Evolutionary conservation across 2,888 invertebrate genomes (phyloP).

Genomic region (Drosophila diplacantha): DNA sequence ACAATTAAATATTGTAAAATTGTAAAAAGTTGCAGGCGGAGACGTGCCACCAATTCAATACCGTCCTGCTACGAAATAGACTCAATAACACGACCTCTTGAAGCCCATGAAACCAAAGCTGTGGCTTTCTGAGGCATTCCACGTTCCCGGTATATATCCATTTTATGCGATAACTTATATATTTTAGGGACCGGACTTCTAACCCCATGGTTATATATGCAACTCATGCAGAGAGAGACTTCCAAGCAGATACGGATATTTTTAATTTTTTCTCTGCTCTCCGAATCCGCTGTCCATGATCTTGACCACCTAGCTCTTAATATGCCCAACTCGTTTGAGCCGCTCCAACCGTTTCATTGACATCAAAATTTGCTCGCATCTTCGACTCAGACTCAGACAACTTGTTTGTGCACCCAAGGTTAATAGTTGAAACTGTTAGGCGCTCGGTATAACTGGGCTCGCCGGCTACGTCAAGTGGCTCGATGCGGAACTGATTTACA

Average conservation of each 20-base stretch:
- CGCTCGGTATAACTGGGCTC: constrained; percentile 21
- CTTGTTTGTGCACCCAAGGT: constrained; percentile 57
- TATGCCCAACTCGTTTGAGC: constrained; percentile 17
- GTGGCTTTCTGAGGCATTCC: constrained; percentile 5
- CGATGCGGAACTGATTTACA: constrained; percentile 60
- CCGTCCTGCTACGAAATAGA: constrained; percentile 27
- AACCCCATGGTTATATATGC: constrained; percentile 1
- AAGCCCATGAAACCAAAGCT: constrained; percentile 4
- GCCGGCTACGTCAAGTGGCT: constrained; percentile 57
- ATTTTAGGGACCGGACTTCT: constrained; percentile 2
- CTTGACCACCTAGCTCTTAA: constrained; percentile 56
- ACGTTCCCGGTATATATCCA: constrained; percentile 5
- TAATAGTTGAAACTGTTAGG: constrained; percentile 70
- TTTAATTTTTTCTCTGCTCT: constrained; percentile 2
- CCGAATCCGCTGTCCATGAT: constrained; percentile 56
- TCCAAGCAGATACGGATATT: constrained; percentile 40
- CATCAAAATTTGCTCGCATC: constrained; percentile 51
- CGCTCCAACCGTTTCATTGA: constrained; percentile 58
- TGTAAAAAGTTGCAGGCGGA: constrained; percentile 36
- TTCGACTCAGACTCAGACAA: constrained; percentile 28
- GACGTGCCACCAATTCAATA: constrained; percentile 56
- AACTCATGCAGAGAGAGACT: constrained; percentile 13
- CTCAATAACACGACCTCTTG: constrained; percentile 2
- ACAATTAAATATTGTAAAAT: constrained; percentile 57
- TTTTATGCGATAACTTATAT: constrained; percentile 18